phyloP scores from a whole-genome alignment of 2,113 vertebrate species.

The Glaucomys volans region DNA sequence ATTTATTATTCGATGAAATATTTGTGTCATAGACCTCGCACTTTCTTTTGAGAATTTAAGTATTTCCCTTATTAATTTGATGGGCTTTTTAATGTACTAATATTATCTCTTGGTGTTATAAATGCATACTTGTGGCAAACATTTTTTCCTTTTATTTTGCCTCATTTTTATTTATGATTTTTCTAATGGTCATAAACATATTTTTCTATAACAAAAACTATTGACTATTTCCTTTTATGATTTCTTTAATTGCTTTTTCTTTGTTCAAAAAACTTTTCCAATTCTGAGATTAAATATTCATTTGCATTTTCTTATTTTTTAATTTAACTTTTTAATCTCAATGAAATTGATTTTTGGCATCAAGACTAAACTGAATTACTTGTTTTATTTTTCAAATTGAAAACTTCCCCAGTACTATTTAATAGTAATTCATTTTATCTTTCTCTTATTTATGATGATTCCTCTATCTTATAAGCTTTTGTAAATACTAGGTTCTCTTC shows the following conservation, averaged over 20 bases:
- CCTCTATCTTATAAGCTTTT: not conserved
- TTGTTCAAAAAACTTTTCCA: not conserved
- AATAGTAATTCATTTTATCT: not conserved
- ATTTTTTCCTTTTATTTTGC: not conserved
- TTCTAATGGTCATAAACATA: not conserved
- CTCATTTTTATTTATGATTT: conserved; percentile 1
- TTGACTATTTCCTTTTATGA: conserved; percentile 31
- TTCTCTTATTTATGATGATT: not conserved
- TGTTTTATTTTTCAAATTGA: conserved; percentile 25
- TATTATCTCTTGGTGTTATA: not conserved
- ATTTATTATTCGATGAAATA: not conserved
- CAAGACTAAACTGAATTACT: not conserved
- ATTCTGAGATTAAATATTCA: conserved; percentile 32
- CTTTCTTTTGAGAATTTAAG: not conserved
- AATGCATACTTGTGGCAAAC: not conserved
- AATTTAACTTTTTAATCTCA: conserved; percentile 48
- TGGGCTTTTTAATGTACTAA: not conserved
- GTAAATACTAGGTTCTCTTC: not conserved
- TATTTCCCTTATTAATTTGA: not conserved
- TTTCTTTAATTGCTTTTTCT: not conserved
- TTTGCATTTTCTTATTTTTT: conserved; percentile 15
- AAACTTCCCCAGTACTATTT: not conserved
- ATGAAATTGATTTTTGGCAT: conserved; percentile 32
- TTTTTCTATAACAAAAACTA: not conserved
- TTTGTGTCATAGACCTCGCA: not conserved